phyloP scores from a whole-genome alignment of 2,797 vertebrate genomes.

The Hephaestus fuliginosus region DNA sequence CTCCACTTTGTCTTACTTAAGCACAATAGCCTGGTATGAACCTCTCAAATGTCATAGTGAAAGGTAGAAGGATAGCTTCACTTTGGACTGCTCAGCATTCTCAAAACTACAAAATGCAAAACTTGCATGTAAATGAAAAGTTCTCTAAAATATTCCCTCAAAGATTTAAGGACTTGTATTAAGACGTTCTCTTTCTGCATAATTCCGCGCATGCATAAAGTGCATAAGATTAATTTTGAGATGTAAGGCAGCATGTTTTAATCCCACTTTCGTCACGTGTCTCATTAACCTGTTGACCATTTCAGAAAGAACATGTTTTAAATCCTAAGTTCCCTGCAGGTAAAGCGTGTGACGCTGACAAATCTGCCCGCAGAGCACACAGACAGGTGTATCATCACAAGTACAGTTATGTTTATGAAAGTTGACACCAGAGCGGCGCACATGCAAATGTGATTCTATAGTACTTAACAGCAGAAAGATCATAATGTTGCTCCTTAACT shows the following conservation, averaged over 20 bases:
- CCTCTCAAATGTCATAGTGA: neutral
- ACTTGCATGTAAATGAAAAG: neutral
- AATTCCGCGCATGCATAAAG: conserved; percentile 25
- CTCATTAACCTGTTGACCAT: conserved; percentile 43
- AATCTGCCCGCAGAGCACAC: conserved; percentile 29
- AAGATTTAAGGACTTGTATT: neutral
- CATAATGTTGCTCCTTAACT: conserved; percentile 37
- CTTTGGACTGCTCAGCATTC: neutral
- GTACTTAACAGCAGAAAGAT: conserved; percentile 12
- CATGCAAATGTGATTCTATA: conserved; percentile 33
- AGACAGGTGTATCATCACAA: conserved; percentile 23
- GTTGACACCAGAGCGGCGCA: conserved; percentile 5
- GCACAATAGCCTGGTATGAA: neutral
- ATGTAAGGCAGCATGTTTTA: conserved; percentile 37
- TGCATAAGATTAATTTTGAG: conserved; percentile 11
- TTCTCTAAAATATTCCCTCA: neutral
- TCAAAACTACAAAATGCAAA: neutral
- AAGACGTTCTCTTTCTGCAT: conserved; percentile 1
- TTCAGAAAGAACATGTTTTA: conserved; percentile 31
- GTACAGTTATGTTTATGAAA: conserved; percentile 27
- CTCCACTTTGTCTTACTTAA: neutral
- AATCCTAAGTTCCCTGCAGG: conserved; percentile 48
- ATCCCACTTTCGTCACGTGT: conserved; percentile 40
- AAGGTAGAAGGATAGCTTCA: conserved; percentile 3
- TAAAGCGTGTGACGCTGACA: conserved; percentile 35